Evolutionary conservation across 2,797 vertebrate genomes (phyloP), one percentile per base, ranked within the genome.

Genomic region (Xenentodon cancila): DNA sequence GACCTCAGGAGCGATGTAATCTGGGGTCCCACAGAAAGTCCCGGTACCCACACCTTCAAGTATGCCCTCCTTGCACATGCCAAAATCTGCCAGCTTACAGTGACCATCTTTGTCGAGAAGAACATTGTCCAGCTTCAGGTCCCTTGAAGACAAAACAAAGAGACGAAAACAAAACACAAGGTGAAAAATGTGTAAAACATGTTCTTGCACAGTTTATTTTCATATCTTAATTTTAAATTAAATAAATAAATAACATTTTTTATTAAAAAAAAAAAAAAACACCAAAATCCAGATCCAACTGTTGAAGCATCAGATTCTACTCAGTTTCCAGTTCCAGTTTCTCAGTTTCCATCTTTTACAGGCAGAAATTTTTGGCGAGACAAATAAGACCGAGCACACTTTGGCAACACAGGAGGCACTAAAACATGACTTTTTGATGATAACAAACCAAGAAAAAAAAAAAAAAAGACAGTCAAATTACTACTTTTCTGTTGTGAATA

Each of bases 1-100:
- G 87, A 99, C 98, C 96, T 99, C 98, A 0, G 98, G 97, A 68
- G 98, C 98, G 0, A 99, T 99, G 75, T 99, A 99, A 83, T 99
- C 98, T 0, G 97, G 98, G 0, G 98, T 99, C 69, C 98, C 98
- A 30, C 97, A 99, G 91, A 99, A 99, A 0, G 98, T 99, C n/a
- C 92, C 95, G 0, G 98, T 99, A 70, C 94, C 94, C 44, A 85
- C 82, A 3, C 95, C 96, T 1, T 96, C 91, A 0, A 90, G 93
- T 66, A 99, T 97, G 42, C 94, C 95, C 79, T 99, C 98, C 77
- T 99, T 99, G 90, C 98, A 99, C 98, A 99, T 99, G 37, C 98
- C 98, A 2, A 99, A 99, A 84, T 99, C 98, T 1, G 98, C 98
- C 88, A 99, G 93, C 71, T 99, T 99, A 91, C 97, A 99, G 88